Evolutionary conservation across 2,797 vertebrate species (phyloP).

Genomic region (Tapirus indicus): DNA sequence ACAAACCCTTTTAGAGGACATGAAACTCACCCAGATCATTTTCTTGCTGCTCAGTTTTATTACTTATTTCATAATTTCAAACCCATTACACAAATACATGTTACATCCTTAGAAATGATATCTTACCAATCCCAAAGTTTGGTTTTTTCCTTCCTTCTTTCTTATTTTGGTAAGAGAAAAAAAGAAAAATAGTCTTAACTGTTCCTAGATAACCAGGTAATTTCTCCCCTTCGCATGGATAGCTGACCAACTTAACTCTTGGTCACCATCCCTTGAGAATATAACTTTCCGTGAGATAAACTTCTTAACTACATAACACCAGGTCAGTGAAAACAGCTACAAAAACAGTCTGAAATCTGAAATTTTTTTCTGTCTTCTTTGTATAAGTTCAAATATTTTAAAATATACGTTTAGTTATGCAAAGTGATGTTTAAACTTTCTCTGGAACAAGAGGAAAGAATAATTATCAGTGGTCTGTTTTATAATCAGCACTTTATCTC

Average conservation of each 20-base stretch:
- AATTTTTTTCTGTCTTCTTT: not conserved
- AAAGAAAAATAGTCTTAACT: not conserved
- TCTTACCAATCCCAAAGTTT: not conserved
- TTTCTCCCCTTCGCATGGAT: not conserved
- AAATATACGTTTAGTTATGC: not conserved
- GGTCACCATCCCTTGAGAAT: not conserved
- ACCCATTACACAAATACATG: not conserved
- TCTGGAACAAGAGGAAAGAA: not conserved
- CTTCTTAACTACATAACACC: not conserved
- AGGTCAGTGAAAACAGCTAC: not conserved
- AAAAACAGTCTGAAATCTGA: not conserved
- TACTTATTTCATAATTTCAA: conserved; percentile 35
- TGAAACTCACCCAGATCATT: conserved; percentile 3
- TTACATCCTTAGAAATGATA: not conserved
- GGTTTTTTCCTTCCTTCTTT: not conserved
- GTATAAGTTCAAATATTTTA: not conserved
- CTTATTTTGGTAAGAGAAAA: not conserved
- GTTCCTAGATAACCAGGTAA: not conserved
- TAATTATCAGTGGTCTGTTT: not conserved
- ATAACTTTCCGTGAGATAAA: not conserved
- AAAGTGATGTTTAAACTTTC: not conserved
- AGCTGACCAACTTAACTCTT: not conserved
- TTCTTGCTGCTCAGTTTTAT: conserved; percentile 41
- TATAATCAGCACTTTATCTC: not conserved
- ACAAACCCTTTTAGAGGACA: conserved; percentile 25